Conservation (phyloP, 2,113 vertebrate genomes). For the Datnioides undecimradiatus region DNA sequence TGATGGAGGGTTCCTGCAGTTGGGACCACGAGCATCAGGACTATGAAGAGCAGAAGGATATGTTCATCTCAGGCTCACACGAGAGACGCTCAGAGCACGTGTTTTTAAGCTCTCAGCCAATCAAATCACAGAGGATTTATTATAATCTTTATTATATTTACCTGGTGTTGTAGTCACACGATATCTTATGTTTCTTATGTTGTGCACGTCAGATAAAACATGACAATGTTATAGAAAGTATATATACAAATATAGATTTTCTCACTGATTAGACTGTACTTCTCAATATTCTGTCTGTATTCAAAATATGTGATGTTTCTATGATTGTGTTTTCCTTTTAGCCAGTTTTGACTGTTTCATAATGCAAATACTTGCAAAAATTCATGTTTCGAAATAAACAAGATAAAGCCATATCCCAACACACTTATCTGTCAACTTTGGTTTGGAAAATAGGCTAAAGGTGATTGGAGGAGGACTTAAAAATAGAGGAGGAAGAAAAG, state of each 20-base stretch:
- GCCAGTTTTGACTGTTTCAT: background rate
- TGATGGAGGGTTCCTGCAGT: background rate
- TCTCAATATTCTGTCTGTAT: background rate
- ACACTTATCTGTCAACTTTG: background rate
- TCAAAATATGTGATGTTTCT: background rate
- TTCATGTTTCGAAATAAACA: background rate
- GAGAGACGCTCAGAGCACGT: background rate
- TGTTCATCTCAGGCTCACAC: background rate
- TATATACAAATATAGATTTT: background rate
- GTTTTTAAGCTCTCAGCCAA: constrained; percentile 4
- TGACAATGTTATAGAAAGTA: background rate
- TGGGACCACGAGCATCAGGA: background rate
- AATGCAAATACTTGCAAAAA: background rate
- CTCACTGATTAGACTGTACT: background rate
- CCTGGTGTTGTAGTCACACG: background rate
- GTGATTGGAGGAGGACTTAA: background rate
- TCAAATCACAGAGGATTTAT: background rate
- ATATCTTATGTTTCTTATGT: background rate
- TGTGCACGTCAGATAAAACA: background rate
- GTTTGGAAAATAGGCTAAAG: constrained; percentile 17
- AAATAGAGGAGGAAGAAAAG: background rate
- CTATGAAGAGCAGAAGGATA: background rate
- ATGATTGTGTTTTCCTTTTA: background rate
- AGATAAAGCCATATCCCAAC: background rate
- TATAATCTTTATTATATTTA: no score